Base-by-base conservation (phyloP, 2,888 invertebrate genomes). In the Cantharis nigra region DNA sequence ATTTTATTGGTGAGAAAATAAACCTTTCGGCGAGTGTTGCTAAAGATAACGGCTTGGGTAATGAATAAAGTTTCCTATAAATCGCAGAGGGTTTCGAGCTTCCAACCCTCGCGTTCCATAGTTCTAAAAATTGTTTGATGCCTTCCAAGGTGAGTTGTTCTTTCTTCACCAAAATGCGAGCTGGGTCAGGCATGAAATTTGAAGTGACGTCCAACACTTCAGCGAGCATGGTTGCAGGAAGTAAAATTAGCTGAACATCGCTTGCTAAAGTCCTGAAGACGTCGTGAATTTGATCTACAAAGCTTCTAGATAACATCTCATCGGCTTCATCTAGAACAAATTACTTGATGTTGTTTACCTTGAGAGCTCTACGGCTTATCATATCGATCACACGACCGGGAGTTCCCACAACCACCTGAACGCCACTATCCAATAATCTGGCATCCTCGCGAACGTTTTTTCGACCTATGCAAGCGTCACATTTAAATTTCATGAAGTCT, bases 231-330 rank as follows among this genome's bases (percentile, higher is more conserved):
- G 99, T 99, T 86, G 99, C 99, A 81, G 99, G 99, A 78, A 99
- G 91, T 87, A 99, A 91, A 87, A 99, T 98, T 78, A 97, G 74
- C 63, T 79, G 98, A 80, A 98, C 98, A 89, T 97, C 97, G 75
- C 93, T 90, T 77, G 95, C 95, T 89, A 99, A 91, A 90, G 94
- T 94, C 90, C 95, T 96, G 90, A 99, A 99, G 80, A 99, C 98
- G 90, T 99, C 98, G 88, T 99, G 97, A 88, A 99, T 99, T 90
- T 99, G 99, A 90, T 99, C 99, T 90, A 99, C 99, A 90, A 99
- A 99, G 87, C 98, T 94, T 88, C 99, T 93, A 71, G 98, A 98
- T 89, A 99, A 94, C 99, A 99, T 99, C 90, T 99, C 99, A 90
- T 99, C 99, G 84, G 99, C 99, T 90, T 99, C 99, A 89, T 99